These are phyloP conservation scores for Callospermophilus lateralis DNA, from an alignment of 2,113 vertebrate species.

Conservation along the genomic window DNA sequence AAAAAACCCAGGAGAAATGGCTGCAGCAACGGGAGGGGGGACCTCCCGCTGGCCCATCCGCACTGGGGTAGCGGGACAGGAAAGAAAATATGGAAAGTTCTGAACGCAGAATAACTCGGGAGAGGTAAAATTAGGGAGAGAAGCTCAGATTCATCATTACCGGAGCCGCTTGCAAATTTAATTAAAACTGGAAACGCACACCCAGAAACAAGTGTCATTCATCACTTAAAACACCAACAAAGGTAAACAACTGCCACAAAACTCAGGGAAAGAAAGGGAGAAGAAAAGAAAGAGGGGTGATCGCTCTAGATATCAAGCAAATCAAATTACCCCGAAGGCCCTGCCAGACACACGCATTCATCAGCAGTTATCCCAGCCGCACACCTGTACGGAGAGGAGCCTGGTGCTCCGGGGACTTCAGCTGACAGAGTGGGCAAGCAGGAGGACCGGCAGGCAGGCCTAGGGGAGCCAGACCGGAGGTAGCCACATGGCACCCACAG, in stretches of 20 bases:
- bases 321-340: conserved; percentile 81
- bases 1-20: not conserved
- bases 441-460: not conserved
- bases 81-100: not conserved
- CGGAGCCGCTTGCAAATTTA: conserved; percentile 59
- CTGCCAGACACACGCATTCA: conserved; percentile 75
- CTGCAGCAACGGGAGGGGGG: not conserved
- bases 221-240: conserved; percentile 69
- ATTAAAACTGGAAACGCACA: conserved; percentile 75
- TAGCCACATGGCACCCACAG: not conserved
- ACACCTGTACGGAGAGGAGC: conserved; percentile 65
- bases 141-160: conserved; percentile 49
- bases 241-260: conserved; percentile 74
- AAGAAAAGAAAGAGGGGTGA: conserved; percentile 31
- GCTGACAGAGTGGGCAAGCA: not conserved
- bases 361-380: conserved; percentile 76
- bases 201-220: conserved; percentile 73
- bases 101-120: not conserved
- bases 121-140: not conserved
- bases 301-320: conserved; percentile 78
- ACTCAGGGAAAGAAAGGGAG: conserved; percentile 43
- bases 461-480: not conserved
- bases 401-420: conserved; percentile 33
- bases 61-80: not conserved
- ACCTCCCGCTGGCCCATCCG: not conserved